Evolutionary conservation across 2,113 vertebrate species (phyloP).

Genomic region (Ictalurus furcatus): DNA sequence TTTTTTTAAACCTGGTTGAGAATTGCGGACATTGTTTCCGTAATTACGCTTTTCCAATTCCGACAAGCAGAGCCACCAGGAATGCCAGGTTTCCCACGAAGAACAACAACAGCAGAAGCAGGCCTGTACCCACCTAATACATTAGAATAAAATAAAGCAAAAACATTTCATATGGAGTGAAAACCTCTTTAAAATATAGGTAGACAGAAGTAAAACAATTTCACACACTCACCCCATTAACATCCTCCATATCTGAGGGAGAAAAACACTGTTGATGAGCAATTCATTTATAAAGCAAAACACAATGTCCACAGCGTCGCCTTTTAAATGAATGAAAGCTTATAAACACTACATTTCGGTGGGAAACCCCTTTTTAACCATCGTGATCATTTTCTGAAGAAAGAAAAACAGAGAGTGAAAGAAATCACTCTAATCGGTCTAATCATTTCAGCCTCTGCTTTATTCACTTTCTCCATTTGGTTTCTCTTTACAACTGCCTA

Average conservation of each 20-base stretch:
- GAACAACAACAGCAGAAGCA: constrained; percentile 60
- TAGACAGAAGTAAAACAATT: neutral
- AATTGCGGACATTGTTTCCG: too few relatives aligned
- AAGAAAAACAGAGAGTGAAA: neutral
- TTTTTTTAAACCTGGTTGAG: neutral
- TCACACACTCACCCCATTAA: neutral
- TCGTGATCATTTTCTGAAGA: neutral
- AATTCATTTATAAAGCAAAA: neutral
- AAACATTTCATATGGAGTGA: neutral
- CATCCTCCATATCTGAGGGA: neutral
- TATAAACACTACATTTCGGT: neutral
- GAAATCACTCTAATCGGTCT: too few relatives aligned
- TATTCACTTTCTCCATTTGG: neutral
- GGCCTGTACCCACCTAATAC: constrained; percentile 46
- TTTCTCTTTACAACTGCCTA: neutral
- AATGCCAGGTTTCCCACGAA: constrained; percentile 71
- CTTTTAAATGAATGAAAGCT: neutral
- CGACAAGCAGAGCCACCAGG: constrained; percentile 70
- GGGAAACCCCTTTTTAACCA: neutral
- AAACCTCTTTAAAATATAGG: neutral
- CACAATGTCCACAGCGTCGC: neutral
- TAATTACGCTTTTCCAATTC: constrained; percentile 62
- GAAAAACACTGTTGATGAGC: neutral
- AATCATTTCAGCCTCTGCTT: neutral
- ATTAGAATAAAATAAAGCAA: constrained; percentile 15